A percentile compares a stretch with the other conserved stretches of the same genome.
phyloP scores from a whole-genome alignment of 2,888 invertebrate genomes.

The Yponomeuta plumbellus region DNA sequence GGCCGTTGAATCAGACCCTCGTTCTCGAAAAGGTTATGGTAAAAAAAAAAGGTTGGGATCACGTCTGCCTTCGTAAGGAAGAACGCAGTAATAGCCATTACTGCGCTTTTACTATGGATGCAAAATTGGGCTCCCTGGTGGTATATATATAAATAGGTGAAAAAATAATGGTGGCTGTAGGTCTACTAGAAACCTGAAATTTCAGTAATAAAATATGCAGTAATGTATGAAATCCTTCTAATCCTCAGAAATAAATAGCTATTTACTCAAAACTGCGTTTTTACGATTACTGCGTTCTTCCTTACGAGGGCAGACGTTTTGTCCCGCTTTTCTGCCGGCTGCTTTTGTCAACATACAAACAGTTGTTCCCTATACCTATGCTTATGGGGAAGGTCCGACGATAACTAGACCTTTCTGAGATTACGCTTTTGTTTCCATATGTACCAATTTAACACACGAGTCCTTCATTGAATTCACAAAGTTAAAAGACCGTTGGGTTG shows the following conservation, averaged over 20 bases:
- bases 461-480: not conserved
- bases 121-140: too few species aligned
- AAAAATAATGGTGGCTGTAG: too few species aligned
- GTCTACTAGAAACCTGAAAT: too few species aligned
- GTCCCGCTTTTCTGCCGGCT: not conserved
- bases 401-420: not conserved
- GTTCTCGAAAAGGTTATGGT: not conserved
- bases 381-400: not conserved
- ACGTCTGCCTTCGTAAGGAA: too few species aligned
- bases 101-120: too few species aligned
- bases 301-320: not conserved
- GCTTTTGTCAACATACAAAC: not conserved
- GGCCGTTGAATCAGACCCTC: not conserved
- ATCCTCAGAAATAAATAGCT: too few species aligned
- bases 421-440: not conserved
- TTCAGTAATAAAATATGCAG: too few species aligned
- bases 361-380: not conserved
- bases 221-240: too few species aligned
- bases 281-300: too few species aligned
- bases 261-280: too few species aligned
- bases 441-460: not conserved
- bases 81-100: too few species aligned
- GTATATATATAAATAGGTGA: too few species aligned
- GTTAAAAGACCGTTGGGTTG: not conserved
- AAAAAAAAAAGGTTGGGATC: not conserved